These are phyloP conservation scores for Heliornis fulica DNA, from an alignment of 2,113 vertebrate genomes.

Conservation along the genomic window DNA sequence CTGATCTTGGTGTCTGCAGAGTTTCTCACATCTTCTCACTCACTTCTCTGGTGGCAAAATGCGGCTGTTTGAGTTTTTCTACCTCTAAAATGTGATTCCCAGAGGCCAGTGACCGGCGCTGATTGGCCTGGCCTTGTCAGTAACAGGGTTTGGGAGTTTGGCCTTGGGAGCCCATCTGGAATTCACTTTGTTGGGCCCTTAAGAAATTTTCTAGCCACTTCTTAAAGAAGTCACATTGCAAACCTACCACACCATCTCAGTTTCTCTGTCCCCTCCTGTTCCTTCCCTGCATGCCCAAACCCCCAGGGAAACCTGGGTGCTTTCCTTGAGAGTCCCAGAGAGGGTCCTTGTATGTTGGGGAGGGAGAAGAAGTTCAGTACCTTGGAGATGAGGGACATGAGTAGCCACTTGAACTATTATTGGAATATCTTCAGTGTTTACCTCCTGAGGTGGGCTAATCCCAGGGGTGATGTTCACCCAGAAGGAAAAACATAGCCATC, in stretches of 20 bases:
- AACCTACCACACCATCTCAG: neutral
- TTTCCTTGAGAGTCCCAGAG: neutral
- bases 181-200: no score
- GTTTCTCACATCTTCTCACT: no score
- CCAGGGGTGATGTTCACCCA: neutral
- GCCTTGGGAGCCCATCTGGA: no score
- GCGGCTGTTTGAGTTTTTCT: no score
- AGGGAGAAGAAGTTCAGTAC: neutral
- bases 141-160: no score
- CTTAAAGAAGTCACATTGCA: no score
- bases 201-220: no score
- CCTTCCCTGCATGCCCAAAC: neutral
- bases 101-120: no score
- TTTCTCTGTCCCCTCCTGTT: neutral
- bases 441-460: neutral
- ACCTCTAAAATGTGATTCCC: no score
- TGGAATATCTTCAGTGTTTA: neutral
- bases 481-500: neutral
- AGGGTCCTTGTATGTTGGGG: accelerated
- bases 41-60: no score
- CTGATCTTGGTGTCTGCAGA: no score
- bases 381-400: neutral
- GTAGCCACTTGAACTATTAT: neutral
- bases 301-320: neutral
- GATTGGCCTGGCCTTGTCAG: no score